Conservation (phyloP, 2,113 vertebrate species). For the Tor tambroides region DNA sequence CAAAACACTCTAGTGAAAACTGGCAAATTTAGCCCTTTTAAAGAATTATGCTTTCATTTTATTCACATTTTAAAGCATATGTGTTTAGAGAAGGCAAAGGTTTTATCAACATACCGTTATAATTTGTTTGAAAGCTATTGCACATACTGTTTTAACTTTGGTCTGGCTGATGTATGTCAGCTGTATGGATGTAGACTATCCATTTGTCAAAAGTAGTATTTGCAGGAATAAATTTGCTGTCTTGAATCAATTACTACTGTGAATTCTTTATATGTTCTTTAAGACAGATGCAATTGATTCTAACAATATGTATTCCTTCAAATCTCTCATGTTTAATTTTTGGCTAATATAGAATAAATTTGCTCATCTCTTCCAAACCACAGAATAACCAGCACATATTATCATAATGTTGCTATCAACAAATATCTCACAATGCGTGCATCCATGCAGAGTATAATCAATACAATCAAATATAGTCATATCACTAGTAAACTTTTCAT, state of each 20-base stretch:
- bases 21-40: not conserved
- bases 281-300: not conserved
- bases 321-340: not conserved
- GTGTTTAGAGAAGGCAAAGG: too few relatives aligned
- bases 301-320: not conserved
- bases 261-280: not conserved
- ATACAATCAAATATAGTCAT: not conserved
- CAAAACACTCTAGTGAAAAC: not conserved
- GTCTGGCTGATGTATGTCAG: not conserved
- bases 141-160: not conserved
- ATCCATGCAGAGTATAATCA: not conserved
- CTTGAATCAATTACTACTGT: not conserved
- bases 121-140: not conserved
- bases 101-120: not conserved
- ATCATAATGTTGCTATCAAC: not conserved
- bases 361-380: not conserved
- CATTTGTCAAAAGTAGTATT: not conserved
- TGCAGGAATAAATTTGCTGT: conserved; percentile 4
- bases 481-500: not conserved
- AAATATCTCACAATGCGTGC: not conserved
- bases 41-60: too few relatives aligned
- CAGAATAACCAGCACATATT: not conserved
- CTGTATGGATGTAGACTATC: not conserved
- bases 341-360: not conserved
- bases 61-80: too few relatives aligned